Base-by-base conservation (phyloP, 1,140 invertebrate species). In the Bombus consobrinus region DNA sequence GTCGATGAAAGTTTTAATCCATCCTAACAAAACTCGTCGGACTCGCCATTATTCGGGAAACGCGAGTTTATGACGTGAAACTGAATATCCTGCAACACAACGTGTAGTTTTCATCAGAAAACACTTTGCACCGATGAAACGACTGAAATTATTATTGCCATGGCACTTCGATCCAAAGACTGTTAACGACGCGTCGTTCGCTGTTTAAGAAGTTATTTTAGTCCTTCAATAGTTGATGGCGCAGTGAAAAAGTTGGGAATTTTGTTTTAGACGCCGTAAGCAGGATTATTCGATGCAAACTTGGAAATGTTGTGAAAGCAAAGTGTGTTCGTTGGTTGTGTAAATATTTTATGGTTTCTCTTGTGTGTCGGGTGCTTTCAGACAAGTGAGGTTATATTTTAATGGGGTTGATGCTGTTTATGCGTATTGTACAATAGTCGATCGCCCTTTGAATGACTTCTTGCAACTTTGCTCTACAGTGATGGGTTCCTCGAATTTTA, bases 131-230 rank as follows among this genome's bases (percentile, higher is more conserved):
- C 10, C 10, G 25, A 25, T 8, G 28, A 10, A 32, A 28, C 18
- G n/a, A 10, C 37, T 73, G 71, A 83, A 82, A 88, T 88, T 77
- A 83, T 87, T 87, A 78, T 59, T 66, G 34, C 80, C 47, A 22
- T 57, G 85, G 73, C 9, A 39, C 37, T 47, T 66, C 22, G 68
- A 83, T 79, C 34, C 71, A 34, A 25, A 43, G 32, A 13, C 12
- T 28, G 15, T 66, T 53, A 66, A 75, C 81, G 81, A 75, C 4
- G 79, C 43, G 9, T n/a, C 28, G 77, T 73, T 53, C 47, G 18
- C 18, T 53, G 18, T 22, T 53, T 53, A 22, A 53, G 47, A 53
- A 53, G 47, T 53, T 80, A 15, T 18, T 43, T 66, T 25, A n/a
- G 43, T 13, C 28, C 0, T 73, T 47, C 13, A 25, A 25, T 15